phyloP scores from a whole-genome alignment of 2,888 invertebrate genomes.

The Parnassius orleans region DNA sequence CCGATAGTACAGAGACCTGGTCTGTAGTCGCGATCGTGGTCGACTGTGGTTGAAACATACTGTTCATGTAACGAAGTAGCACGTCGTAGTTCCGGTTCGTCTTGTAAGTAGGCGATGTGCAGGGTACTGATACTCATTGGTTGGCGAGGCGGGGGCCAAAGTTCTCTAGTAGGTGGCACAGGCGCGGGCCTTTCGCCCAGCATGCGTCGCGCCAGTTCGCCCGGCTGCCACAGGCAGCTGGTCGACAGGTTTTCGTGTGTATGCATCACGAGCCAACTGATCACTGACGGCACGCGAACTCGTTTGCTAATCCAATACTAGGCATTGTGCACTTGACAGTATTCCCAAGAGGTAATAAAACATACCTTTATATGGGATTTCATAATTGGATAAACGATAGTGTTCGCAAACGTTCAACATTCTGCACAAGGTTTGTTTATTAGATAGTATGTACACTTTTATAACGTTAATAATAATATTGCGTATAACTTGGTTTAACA shows the following conservation, averaged over 20 bases:
- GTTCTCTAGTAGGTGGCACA: slow-evolving; percentile 69
- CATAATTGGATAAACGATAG: slow-evolving; percentile 34
- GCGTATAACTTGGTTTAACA: too few relatives aligned
- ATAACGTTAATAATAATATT: neutral
- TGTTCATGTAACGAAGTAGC: slow-evolving; percentile 58
- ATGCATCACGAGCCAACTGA: slow-evolving; percentile 65
- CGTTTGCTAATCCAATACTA: slow-evolving; percentile 67
- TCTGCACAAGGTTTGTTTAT: slow-evolving; percentile 16
- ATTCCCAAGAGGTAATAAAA: slow-evolving; percentile 59
- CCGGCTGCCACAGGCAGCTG: slow-evolving; percentile 76
- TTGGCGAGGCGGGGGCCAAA: slow-evolving; percentile 61
- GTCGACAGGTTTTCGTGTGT: slow-evolving; percentile 72
- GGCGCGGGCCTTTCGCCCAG: slow-evolving; percentile 70
- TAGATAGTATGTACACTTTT: neutral
- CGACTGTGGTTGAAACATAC: slow-evolving; percentile 46
- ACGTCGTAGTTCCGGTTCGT: slow-evolving; percentile 54
- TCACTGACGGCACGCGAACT: slow-evolving; percentile 57
- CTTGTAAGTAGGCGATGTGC: slow-evolving; percentile 68
- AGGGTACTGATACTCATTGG: slow-evolving; percentile 71
- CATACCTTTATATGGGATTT: slow-evolving; percentile 31
- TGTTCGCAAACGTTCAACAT: slow-evolving; percentile 12
- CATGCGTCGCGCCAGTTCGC: slow-evolving; percentile 71
- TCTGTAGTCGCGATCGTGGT: slow-evolving; percentile 45
- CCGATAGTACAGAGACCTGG: slow-evolving; percentile 64
- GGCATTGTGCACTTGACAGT: slow-evolving; percentile 70